phyloP scores from a whole-genome alignment of 2,113 vertebrate genomes.

The Eulacestoma nigropectus region DNA sequence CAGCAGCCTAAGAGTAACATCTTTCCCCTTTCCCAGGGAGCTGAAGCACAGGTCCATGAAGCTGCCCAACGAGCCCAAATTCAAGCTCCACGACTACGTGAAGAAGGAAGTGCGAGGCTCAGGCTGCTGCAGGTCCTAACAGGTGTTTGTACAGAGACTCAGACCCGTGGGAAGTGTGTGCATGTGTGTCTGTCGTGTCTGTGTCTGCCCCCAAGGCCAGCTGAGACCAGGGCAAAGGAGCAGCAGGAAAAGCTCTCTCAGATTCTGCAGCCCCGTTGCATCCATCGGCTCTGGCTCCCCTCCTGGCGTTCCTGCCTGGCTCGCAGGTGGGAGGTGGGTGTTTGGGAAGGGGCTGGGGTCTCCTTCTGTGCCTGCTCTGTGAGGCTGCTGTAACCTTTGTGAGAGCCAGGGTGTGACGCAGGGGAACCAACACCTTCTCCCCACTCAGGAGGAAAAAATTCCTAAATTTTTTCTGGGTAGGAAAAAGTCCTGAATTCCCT shows the following conservation, averaged over 20 bases:
- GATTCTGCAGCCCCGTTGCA: not conserved
- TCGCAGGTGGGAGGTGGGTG: not conserved
- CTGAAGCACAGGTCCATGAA: conserved; percentile 84
- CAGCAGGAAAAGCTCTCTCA: not conserved
- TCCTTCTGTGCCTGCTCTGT: not conserved
- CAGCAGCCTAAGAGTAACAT: fast-evolving
- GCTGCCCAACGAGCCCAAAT: conserved; percentile 80
- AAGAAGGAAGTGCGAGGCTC: conserved; percentile 80
- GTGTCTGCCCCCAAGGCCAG: not conserved
- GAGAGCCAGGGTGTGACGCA: not conserved
- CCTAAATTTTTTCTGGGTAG: not conserved
- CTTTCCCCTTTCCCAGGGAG: conserved; percentile 70
- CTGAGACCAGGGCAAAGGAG: not conserved
- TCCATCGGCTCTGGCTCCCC: not conserved
- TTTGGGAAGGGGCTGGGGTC: not conserved
- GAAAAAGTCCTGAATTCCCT: not conserved
- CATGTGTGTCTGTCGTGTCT: conserved; percentile 52
- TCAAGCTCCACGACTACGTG: conserved; percentile 89
- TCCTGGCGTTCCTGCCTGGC: fast-evolving
- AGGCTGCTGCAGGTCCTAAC: conserved; percentile 84
- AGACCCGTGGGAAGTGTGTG: conserved; percentile 24
- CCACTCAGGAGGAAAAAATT: not conserved
- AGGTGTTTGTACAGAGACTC: not conserved
- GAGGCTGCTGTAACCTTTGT: not conserved
- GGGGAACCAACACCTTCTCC: not conserved